phyloP scores from a whole-genome alignment of 2,888 invertebrate genomes.

The Lasius platythorax region DNA sequence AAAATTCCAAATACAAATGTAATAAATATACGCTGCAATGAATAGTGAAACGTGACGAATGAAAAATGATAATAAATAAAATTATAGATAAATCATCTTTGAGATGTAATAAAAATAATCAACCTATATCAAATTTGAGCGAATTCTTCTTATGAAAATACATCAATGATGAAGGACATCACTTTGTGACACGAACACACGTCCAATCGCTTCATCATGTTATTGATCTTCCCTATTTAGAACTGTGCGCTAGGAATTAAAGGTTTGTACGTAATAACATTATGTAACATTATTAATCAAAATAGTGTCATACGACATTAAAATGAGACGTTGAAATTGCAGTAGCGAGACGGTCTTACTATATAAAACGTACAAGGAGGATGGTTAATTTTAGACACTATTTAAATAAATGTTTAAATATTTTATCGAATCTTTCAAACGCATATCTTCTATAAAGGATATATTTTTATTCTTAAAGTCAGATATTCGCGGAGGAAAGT shows the following conservation, averaged over 20 bases:
- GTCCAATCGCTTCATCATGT: not conserved
- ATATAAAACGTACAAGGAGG: not conserved
- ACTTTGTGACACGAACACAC: not conserved
- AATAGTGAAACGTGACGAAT: not conserved
- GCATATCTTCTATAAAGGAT: not conserved
- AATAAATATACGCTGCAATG: not conserved
- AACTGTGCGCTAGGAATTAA: slow-evolving; percentile 14
- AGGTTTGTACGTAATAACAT: not conserved
- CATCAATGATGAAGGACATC: not conserved
- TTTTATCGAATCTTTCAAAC: not conserved
- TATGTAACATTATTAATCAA: slow-evolving; percentile 3
- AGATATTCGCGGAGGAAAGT: not conserved
- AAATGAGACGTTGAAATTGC: not conserved
- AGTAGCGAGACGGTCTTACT: not conserved
- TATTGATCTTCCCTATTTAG: not conserved
- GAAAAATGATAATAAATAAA: not conserved
- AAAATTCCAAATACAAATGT: slow-evolving; percentile 5
- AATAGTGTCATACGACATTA: not conserved
- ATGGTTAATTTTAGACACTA: not conserved
- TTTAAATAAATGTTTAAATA: not conserved
- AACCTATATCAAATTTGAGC: not conserved
- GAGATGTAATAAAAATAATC: not conserved
- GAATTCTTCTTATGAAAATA: not conserved
- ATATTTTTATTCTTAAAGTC: not conserved
- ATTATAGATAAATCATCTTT: not conserved